Evolutionary conservation across 2,797 vertebrate species (phyloP).

Genomic region (Cyprinodon diabolis): DNA sequence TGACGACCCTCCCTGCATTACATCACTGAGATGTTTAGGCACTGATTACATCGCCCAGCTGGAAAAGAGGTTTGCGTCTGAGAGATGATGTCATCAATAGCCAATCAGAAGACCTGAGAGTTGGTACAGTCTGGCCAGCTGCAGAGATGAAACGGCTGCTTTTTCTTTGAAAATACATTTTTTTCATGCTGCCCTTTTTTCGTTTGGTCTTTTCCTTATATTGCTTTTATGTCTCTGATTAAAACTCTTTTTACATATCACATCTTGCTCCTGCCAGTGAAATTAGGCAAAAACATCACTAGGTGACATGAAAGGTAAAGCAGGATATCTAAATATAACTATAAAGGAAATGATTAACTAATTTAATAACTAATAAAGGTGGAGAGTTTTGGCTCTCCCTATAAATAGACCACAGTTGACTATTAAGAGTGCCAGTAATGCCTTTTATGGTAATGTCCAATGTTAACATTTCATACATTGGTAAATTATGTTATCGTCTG

Average conservation of each 20-base stretch:
- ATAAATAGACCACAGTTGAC: conserved; percentile 14
- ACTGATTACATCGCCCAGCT: conserved; percentile 75
- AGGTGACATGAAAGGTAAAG: conserved; percentile 15
- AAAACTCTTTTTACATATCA: conserved; percentile 42
- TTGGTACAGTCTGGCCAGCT: conserved; percentile 39
- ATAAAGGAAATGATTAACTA: conserved; percentile 37
- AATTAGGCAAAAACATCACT: conserved; percentile 32
- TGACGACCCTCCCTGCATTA: conserved; percentile 74
- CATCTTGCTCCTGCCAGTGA: conserved; percentile 29
- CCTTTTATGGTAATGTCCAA: background rate
- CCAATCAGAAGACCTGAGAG: conserved; percentile 63
- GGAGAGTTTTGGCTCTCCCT: conserved; percentile 27
- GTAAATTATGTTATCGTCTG: no score
- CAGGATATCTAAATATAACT: conserved; percentile 37
- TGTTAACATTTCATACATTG: background rate
- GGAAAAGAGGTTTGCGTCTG: conserved; percentile 43
- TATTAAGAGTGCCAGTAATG: background rate
- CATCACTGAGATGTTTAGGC: conserved; percentile 79
- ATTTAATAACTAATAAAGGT: conserved; percentile 48
- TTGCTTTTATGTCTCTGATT: conserved; percentile 61
- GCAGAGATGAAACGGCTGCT: conserved; percentile 40
- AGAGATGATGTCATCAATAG: conserved; percentile 79
- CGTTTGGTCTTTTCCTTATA: conserved; percentile 24
- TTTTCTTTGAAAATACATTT: conserved; percentile 54
- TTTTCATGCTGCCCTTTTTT: conserved; percentile 39